phyloP scores from a whole-genome alignment of 1,140 invertebrate species.

The Lycorma delicatula region DNA sequence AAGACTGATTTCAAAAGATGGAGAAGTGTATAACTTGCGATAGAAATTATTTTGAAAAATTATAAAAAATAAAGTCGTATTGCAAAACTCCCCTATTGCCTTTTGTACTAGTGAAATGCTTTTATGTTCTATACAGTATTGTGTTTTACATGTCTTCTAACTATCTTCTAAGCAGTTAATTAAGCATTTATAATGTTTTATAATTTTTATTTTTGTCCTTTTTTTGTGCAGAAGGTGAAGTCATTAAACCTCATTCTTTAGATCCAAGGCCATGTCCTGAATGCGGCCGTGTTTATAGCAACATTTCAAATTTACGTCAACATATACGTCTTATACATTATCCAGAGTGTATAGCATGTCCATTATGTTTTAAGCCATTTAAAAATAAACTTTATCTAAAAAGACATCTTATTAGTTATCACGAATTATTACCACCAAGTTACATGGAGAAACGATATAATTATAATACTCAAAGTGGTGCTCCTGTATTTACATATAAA shows the following conservation, averaged over 20 bases:
- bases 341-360: conserved; percentile 63
- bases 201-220: too few relatives aligned
- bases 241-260: conserved; percentile 51
- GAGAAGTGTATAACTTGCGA: too few relatives aligned
- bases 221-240: conserved; percentile 6
- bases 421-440: conserved; percentile 41
- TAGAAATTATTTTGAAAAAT: too few relatives aligned
- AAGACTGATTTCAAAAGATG: too few relatives aligned
- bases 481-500: not conserved
- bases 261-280: conserved; percentile 60
- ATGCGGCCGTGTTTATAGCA: conserved; percentile 70
- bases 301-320: conserved; percentile 68
- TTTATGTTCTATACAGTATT: too few relatives aligned
- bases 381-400: conserved; percentile 69
- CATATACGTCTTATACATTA: conserved; percentile 72
- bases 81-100: too few relatives aligned
- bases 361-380: conserved; percentile 63
- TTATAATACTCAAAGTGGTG: not conserved
- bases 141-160: too few relatives aligned
- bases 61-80: too few relatives aligned
- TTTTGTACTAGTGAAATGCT: too few relatives aligned
- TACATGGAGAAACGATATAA: conserved; percentile 35
- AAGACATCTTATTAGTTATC: conserved; percentile 53
- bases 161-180: too few relatives aligned
- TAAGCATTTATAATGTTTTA: too few relatives aligned